Conservation (phyloP, 2,888 invertebrate species). For the Lasioglossum malachurum region DNA sequence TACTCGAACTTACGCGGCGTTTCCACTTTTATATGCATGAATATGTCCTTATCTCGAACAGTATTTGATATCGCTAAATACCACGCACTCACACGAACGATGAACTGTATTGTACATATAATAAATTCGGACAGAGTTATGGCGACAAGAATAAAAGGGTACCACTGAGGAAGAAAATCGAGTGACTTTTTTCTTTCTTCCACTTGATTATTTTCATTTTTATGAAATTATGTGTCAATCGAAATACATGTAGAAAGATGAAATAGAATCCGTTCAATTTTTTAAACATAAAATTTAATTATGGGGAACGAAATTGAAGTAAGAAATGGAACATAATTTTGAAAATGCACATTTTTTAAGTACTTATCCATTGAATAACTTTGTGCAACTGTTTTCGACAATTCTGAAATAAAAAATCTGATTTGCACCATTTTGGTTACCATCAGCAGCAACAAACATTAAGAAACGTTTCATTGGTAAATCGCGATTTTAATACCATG, state of each 20-base stretch:
- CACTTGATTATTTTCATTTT: neutral
- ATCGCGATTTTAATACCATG: neutral
- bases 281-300: no score
- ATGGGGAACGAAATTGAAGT: no score
- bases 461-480: neutral
- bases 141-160: constrained; percentile 4
- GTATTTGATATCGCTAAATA: constrained; percentile 42
- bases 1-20: constrained; percentile 17
- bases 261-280: no score
- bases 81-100: constrained; percentile 1
- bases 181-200: neutral
- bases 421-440: neutral
- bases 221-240: neutral
- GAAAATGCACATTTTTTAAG: neutral
- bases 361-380: neutral
- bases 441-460: neutral
- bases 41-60: constrained; percentile 14
- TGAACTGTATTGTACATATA: constrained; percentile 37
- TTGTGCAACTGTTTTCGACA: neutral
- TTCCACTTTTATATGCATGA: constrained; percentile 49
- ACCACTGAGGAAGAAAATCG: neutral
- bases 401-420: neutral
- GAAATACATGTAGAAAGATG: no score
- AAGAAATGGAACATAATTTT: neutral
- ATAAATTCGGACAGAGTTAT: neutral